Percentiles rank a stretch among this genome's conserved stretches.
phyloP scores from a whole-genome alignment of 1,140 invertebrate genomes.

The Cydia pomonella region DNA sequence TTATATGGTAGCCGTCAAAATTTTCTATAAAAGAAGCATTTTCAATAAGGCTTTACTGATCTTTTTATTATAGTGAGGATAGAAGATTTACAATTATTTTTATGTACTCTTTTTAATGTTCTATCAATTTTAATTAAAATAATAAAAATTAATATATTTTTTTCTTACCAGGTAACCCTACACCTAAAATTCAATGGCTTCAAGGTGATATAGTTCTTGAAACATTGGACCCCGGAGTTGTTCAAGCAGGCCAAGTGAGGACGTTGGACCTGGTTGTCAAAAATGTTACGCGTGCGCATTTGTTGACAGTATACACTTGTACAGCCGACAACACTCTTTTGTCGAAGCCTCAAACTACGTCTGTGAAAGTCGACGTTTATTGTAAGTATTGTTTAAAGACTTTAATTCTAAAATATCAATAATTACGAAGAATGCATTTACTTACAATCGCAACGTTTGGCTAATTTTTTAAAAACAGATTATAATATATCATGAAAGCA shows the following conservation, averaged over 20 bases:
- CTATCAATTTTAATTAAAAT: too few species aligned
- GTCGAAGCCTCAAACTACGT: constrained; percentile 83
- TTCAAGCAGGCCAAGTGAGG: constrained; percentile 53
- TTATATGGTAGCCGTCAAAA: too few species aligned
- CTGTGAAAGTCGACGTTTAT: constrained; percentile 87
- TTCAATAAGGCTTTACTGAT: too few species aligned
- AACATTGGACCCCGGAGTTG: constrained; percentile 57
- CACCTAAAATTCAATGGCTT: constrained; percentile 93
- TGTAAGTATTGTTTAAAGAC: constrained; percentile 80
- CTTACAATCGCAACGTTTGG: too few species aligned
- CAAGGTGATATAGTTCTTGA: constrained; percentile 86
- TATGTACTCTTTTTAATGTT: too few species aligned
- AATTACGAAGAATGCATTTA: too few species aligned
- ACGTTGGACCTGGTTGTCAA: constrained; percentile 76
- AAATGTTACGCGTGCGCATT: constrained; percentile 61
- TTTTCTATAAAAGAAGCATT: too few species aligned
- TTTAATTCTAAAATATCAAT: background rate
- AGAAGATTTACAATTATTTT: too few species aligned
- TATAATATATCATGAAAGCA: too few species aligned
- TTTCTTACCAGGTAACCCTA: constrained; percentile 86
- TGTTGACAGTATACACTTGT: constrained; percentile 87
- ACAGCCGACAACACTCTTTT: constrained; percentile 89
- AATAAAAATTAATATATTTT: constrained; percentile 28
- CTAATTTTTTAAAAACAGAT: too few species aligned
- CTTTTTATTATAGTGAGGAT: too few species aligned